Conservation (phyloP, 2,113 vertebrate species). For the Machaerirhynchus nigripectus region DNA sequence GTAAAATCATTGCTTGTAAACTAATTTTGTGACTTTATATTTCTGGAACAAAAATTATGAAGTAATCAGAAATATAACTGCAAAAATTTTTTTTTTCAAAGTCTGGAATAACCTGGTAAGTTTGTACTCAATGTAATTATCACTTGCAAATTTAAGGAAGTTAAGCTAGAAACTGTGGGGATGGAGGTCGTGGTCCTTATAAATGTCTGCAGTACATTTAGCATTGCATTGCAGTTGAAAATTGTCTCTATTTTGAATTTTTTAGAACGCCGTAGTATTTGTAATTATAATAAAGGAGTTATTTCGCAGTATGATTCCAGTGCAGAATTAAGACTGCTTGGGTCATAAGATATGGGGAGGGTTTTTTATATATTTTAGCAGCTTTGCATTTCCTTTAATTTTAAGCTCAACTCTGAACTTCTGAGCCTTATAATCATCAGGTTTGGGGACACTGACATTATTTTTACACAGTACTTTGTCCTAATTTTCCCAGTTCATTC, state of each 20-base stretch:
- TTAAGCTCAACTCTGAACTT: not conserved
- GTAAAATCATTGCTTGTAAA: not conserved
- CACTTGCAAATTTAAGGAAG: not conserved
- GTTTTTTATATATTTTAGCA: not conserved
- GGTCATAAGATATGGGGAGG: accelerated
- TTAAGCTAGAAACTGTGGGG: not conserved
- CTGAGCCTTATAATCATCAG: not conserved
- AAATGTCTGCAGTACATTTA: not conserved
- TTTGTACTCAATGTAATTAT: not conserved
- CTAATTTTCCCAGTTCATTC: not conserved
- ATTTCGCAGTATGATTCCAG: not conserved
- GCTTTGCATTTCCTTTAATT: not conserved
- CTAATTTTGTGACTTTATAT: not conserved
- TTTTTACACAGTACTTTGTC: not conserved
- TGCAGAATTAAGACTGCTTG: not conserved
- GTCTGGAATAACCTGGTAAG: not conserved
- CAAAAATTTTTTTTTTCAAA: not conserved
- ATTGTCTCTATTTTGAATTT: not conserved
- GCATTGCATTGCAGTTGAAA: not conserved
- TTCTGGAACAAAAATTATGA: not conserved
- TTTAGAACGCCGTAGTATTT: not conserved
- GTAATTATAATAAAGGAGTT: not conserved
- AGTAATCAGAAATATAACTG: not conserved
- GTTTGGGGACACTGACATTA: not conserved
- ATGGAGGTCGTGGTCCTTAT: not conserved